Conservation (phyloP, 2,888 invertebrate species). For the Stenodera caucasica region DNA sequence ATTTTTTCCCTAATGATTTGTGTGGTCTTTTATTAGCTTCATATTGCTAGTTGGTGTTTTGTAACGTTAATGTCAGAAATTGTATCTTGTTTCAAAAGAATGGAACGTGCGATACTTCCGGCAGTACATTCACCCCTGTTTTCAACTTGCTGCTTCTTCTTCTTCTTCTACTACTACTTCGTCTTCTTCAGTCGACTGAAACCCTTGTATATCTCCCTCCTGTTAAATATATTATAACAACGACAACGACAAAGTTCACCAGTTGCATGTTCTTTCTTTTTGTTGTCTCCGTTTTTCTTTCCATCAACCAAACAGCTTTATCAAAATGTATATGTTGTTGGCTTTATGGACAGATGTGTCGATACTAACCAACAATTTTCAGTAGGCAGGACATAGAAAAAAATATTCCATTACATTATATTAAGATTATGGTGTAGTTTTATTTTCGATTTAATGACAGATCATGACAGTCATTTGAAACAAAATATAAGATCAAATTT, state of each 20-base stretch:
- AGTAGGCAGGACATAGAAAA: not conserved
- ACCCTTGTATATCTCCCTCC: constrained; percentile 9
- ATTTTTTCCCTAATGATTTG: not conserved
- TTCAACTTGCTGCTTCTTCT: not conserved
- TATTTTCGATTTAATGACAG: not conserved
- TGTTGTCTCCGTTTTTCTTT: not conserved
- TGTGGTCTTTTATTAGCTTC: not conserved
- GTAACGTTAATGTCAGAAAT: constrained; percentile 6
- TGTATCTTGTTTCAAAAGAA: constrained; percentile 30
- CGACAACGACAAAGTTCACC: constrained; percentile 9
- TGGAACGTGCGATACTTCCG: constrained; percentile 35
- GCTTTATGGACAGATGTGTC: not conserved
- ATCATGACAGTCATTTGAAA: not conserved
- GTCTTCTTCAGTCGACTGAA: constrained; percentile 1
- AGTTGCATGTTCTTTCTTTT: constrained; percentile 12
- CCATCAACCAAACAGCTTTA: constrained; percentile 5
- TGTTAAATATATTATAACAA: not conserved
- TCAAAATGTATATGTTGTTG: not conserved
- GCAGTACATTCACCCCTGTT: constrained; percentile 34
- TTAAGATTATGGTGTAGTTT: not conserved
- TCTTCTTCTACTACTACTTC: not conserved
- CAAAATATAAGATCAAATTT: not conserved
- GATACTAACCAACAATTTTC: not conserved
- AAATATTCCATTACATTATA: not conserved
- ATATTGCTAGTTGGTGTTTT: not conserved